Evolutionary conservation across 2,888 invertebrate species (phyloP).

Genomic region (Cabera pusaria): DNA sequence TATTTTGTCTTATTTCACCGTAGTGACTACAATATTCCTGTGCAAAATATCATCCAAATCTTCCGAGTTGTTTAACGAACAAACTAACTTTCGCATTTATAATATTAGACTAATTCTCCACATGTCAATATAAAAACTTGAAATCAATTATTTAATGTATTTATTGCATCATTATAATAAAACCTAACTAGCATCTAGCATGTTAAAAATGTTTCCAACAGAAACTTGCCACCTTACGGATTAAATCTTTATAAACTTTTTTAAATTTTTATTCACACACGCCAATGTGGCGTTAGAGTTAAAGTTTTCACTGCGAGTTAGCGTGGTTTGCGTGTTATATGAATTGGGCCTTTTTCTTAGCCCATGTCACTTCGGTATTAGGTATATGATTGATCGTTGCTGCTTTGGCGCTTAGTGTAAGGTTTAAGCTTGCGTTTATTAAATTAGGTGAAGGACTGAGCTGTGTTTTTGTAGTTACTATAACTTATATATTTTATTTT

Average conservation of each 20-base stretch:
- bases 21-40: too few relatives aligned
- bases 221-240: conserved; percentile 45
- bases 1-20: too few relatives aligned
- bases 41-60: too few relatives aligned
- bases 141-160: too few relatives aligned
- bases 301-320: conserved; percentile 38
- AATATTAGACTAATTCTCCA: too few relatives aligned
- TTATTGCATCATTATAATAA: too few relatives aligned
- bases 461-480: not conserved
- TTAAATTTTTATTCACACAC: conserved; percentile 55
- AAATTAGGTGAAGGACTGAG: conserved; percentile 4
- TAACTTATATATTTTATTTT: too few relatives aligned
- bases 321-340: conserved; percentile 47
- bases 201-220: conserved; percentile 28
- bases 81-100: too few relatives aligned
- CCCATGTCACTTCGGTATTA: conserved; percentile 28
- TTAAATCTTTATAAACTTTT: conserved; percentile 47
- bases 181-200: conserved; percentile 31
- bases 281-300: conserved; percentile 64
- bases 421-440: conserved; percentile 13
- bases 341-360: conserved; percentile 22
- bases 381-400: conserved; percentile 28
- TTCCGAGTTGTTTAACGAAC: too few relatives aligned
- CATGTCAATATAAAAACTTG: too few relatives aligned
- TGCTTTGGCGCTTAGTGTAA: conserved; percentile 8